Conservation (phyloP, 1,140 invertebrate genomes). For the Pentalonia nigronervosa region DNA sequence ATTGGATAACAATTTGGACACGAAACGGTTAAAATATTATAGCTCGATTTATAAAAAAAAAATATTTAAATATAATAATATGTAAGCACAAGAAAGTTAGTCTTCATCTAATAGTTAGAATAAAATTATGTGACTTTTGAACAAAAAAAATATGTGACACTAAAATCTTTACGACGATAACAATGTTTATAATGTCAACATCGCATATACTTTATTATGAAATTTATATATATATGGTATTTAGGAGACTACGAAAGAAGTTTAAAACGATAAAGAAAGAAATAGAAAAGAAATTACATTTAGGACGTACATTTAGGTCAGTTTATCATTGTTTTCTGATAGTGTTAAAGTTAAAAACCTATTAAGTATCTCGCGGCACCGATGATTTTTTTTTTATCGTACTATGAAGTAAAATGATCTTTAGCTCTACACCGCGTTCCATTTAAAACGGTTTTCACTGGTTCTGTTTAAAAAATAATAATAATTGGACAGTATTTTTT, state of each 20-base stretch:
- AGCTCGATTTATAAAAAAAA: no score
- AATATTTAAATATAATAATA: background rate
- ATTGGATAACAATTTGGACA: no score
- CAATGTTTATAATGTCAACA: background rate
- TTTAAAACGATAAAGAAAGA: background rate
- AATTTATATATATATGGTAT: background rate
- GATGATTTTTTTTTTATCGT: no score
- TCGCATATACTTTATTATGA: background rate
- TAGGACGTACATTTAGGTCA: background rate
- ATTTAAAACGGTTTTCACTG: background rate
- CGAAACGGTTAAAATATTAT: no score
- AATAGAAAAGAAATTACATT: no score
- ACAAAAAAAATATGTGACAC: background rate
- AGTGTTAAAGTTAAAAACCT: background rate
- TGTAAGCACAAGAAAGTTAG: background rate
- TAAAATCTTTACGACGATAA: background rate
- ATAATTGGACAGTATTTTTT: background rate
- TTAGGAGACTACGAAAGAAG: background rate
- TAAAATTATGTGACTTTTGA: background rate
- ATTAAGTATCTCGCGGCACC: background rate
- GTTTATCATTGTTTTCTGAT: background rate
- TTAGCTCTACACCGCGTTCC: background rate
- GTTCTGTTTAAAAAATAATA: background rate
- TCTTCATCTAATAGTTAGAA: background rate
- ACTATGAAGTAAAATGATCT: background rate